Evolutionary conservation across 2,888 invertebrate species (phyloP), one percentile per base, ranked within the genome.

Genomic region (Dichetophora obliterata): DNA sequence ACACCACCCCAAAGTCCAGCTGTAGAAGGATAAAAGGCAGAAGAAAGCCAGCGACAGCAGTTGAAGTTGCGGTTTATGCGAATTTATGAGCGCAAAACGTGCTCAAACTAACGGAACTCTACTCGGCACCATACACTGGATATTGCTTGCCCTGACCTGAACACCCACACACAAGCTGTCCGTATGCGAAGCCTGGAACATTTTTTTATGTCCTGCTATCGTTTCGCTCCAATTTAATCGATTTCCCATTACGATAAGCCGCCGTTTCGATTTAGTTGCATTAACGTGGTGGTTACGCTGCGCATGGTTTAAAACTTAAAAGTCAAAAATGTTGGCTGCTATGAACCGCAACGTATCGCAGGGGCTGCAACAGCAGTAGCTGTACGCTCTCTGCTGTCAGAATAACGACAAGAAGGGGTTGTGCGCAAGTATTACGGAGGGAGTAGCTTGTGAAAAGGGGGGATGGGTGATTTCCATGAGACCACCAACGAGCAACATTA

Each of bases 171-270:
- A 37, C 63, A 52, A 31, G 31, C 71, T 71, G 68, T 19, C n/a
- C 74, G 65, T 31, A 37, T 27, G 50, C 52, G 59, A 50, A 48
- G 31, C 11, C 48, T 24, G 24, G 57, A 59, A 14, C 3, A 54
- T 9, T 34, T 14, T 37, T 65, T 34, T 65, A 8, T 11, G 63
- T 8, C 0, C 63, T 65, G n/a, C 31, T 50, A 63, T 75, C 57
- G 59, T 59, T 76, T 73, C 78, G 77, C 65, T 78, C 76, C 80
- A 80, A 79, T 81, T 80, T 80, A 82, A 82, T 82, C 81, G 82
- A 82, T 82, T 82, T 82, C 80, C 77, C 80, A 82, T 81, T 80
- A 80, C 78, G 80, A 82, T 81, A 82, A 80, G 79, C 79, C 77
- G 76, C 70, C 66, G 52, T 19, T 19, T 24, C 75, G 76, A 77